Base-by-base conservation (phyloP, 2,113 vertebrate genomes). In the Eurystomus gularis region DNA sequence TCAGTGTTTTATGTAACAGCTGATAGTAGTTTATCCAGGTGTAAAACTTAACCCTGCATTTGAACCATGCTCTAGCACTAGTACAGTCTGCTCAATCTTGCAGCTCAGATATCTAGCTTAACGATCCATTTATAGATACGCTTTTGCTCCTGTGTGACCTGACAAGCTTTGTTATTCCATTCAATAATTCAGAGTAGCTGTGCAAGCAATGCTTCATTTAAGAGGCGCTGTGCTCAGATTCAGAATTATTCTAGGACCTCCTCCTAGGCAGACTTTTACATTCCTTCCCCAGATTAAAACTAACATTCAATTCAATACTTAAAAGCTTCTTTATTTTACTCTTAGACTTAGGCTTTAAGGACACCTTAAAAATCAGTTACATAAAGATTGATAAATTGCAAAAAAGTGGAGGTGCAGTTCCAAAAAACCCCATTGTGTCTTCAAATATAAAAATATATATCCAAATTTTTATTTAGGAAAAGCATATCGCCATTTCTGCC, bases 391-490 rank as follows among this genome's bases (percentile, higher is more conserved):
- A 51, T 80, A n/a, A n/a, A 75, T 62, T 62, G 48, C 60, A 86
- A 83, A 78, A 62, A 68, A 58, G 73, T 82, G 46, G 58, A 83
- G 20, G 92, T 96, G 88, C 70, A 58, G 40, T 82, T 94, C 77
- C 73, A 75, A 80, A 80, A 76, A 65, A 17, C 1, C 55, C 84
- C 48, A 40, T 26, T 60, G 96, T 94, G 77, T 72, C 80, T 95
- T 93, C 73, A 94, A 80, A 90, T 96, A 97, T 91, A 96, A 97
- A 97, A 95, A 96, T 90, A 92, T 70, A 94, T 81, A 90, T 89
- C 66, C 87, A 78, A 86, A 31, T 86, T 69, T 49, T 91, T 85
- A 72, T 40, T 26, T 92, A 93, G n/a, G 48, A 86, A 73, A 65
- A 82, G 90, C 87, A 51, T 90, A 88, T 29, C 80, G 87, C 86